Percentiles rank a stretch among this genome's conserved stretches.
These are phyloP conservation scores for Trachythela sp. DNA, from an alignment of 64 coral and sea anemone species.

Conservation along the genomic window DNA sequence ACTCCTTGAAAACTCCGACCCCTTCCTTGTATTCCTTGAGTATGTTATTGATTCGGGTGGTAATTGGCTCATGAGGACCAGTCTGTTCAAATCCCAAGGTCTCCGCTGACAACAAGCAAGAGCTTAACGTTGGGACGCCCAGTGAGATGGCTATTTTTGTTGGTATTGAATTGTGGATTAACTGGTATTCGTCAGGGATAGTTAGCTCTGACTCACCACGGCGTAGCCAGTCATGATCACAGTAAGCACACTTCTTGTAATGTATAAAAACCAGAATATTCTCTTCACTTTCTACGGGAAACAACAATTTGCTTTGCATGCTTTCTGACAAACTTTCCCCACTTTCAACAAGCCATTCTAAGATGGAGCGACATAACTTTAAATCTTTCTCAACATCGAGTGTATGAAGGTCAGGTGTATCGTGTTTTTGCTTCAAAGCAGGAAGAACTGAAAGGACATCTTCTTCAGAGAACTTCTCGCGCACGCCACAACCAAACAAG, in stretches of 20 bases:
- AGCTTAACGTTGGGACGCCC: slow-evolving; percentile 70
- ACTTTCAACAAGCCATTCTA: slow-evolving; percentile 55
- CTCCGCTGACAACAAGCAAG: slow-evolving; percentile 64
- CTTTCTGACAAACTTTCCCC: slow-evolving; percentile 47
- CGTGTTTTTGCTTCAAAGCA: slow-evolving; percentile 57
- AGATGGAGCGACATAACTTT: slow-evolving; percentile 55
- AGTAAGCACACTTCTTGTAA: slow-evolving; percentile 61
- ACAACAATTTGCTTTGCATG: slow-evolving; percentile 58
- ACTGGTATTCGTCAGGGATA: slow-evolving; percentile 34
- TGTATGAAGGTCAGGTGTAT: not conserved
- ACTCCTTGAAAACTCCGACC: slow-evolving; percentile 69
- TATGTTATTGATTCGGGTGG: slow-evolving; percentile 75
- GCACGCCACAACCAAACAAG: slow-evolving; percentile 58
- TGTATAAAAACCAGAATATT: slow-evolving; percentile 52
- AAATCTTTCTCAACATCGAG: slow-evolving; percentile 66
- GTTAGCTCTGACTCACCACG: slow-evolving; percentile 37
- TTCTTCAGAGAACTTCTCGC: slow-evolving; percentile 55
- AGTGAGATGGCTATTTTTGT: slow-evolving; percentile 65
- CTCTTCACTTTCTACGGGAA: slow-evolving; percentile 65
- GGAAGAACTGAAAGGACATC: slow-evolving; percentile 56
- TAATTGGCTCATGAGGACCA: slow-evolving; percentile 70
- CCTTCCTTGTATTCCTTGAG: slow-evolving; percentile 73
- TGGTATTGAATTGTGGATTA: slow-evolving; percentile 78
- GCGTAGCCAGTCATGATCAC: slow-evolving; percentile 70
- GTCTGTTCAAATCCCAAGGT: slow-evolving; percentile 81